These are phyloP conservation scores for Mesocricetus auratus DNA, from an alignment of 2,113 vertebrate species.

Conservation along the genomic window DNA sequence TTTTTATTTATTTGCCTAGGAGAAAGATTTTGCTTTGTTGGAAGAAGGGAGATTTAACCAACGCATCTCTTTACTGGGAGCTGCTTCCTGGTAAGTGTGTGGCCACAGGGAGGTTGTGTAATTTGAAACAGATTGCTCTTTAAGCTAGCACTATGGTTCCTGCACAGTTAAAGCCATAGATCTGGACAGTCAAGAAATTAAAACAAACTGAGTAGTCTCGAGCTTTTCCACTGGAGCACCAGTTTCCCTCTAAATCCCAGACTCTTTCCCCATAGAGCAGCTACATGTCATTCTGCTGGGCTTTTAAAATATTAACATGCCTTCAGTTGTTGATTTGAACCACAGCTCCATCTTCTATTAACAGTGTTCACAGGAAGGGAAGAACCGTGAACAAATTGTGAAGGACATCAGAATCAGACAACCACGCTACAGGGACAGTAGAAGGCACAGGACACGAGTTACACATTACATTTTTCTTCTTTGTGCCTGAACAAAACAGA, in stretches of 20 bases:
- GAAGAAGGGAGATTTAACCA: background rate
- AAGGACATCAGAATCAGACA: background rate
- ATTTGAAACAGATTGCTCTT: background rate
- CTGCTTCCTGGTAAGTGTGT: background rate
- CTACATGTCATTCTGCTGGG: background rate
- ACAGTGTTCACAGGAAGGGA: background rate
- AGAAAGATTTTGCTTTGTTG: background rate
- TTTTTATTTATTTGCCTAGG: background rate
- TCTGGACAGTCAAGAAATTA: background rate
- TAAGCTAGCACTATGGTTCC: background rate
- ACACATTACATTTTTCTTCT: background rate
- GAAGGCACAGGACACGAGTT: background rate
- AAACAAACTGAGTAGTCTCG: background rate
- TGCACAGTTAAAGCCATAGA: background rate
- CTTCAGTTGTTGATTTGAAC: background rate
- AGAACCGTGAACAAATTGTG: background rate
- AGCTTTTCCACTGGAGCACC: background rate
- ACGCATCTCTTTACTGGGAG: background rate
- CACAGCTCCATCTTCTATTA: background rate
- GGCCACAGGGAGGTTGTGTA: accelerated
- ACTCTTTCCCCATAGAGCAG: background rate
- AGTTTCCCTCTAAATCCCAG: background rate
- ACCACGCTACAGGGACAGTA: background rate
- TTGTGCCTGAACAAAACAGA: background rate
- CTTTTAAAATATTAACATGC: background rate